Percentiles rank a stretch among this genome's conserved stretches.
Conservation (phyloP, 2,888 invertebrate species). For the Oasisia sp. region DNA sequence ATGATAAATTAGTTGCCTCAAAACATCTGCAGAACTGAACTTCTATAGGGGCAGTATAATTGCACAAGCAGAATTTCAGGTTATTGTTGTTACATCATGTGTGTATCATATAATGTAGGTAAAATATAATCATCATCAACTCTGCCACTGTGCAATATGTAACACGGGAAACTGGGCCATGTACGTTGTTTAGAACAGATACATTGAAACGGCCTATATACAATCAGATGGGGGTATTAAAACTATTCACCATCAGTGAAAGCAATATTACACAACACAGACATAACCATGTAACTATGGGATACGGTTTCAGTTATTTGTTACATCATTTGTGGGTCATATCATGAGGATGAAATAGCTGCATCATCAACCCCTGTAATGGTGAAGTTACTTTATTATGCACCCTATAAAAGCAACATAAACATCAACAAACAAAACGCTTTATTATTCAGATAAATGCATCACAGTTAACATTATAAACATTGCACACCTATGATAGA, state of each 20-base stretch:
- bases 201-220: not conserved
- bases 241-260: not conserved
- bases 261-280: not conserved
- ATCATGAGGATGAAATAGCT: not conserved
- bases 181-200: not conserved
- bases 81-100: not conserved
- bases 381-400: not conserved
- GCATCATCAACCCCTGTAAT: not conserved
- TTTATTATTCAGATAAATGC: not conserved
- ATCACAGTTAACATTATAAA: not conserved
- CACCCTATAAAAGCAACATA: not conserved
- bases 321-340: not conserved
- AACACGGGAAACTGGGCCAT: not conserved
- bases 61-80: not conserved
- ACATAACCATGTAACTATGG: not conserved
- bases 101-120: conserved; percentile 41
- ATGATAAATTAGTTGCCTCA: no score
- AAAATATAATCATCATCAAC: conserved; percentile 26
- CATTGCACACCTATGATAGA: no score
- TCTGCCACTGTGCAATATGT: not conserved
- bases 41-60: not conserved
- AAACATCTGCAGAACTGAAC: no score
- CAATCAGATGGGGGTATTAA: not conserved
- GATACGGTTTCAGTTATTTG: not conserved
- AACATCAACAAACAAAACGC: not conserved